A percentile compares a stretch with the other conserved stretches of the same genome.
Conservation (phyloP, 2,113 vertebrate species). For the Sialia sialis region DNA sequence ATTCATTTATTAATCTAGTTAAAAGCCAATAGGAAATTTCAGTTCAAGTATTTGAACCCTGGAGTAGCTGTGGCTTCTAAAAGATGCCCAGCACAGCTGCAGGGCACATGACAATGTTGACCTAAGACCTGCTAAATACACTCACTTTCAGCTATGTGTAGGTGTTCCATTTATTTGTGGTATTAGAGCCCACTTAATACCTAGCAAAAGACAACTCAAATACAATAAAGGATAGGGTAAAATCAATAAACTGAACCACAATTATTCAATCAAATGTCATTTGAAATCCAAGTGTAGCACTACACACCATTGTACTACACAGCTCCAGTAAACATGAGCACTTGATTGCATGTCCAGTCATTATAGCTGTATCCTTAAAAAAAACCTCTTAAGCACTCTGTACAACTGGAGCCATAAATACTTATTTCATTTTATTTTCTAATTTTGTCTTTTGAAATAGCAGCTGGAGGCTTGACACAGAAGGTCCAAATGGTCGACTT, state of each 20-base stretch:
- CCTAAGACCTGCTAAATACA: neutral
- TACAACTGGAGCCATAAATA: neutral
- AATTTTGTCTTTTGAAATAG: neutral
- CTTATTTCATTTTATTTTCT: neutral
- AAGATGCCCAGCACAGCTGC: neutral
- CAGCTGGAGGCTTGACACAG: neutral
- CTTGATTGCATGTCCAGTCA: neutral
- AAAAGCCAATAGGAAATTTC: neutral
- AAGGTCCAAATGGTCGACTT: neutral
- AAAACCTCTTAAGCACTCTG: neutral
- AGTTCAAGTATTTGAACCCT: neutral
- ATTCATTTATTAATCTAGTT: neutral
- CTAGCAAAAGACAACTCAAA: neutral
- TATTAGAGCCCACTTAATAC: neutral
- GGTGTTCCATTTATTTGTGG: neutral
- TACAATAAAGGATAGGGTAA: neutral
- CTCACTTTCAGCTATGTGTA: neutral
- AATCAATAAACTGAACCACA: neutral
- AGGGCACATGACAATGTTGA: neutral
- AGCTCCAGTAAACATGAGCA: neutral
- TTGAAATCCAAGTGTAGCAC: neutral
- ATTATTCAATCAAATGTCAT: neutral
- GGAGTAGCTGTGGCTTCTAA: neutral
- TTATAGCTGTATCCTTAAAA: neutral
- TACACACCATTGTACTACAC: neutral